phyloP scores from a whole-genome alignment of 2,888 invertebrate species.

The Osmoderma eremita region DNA sequence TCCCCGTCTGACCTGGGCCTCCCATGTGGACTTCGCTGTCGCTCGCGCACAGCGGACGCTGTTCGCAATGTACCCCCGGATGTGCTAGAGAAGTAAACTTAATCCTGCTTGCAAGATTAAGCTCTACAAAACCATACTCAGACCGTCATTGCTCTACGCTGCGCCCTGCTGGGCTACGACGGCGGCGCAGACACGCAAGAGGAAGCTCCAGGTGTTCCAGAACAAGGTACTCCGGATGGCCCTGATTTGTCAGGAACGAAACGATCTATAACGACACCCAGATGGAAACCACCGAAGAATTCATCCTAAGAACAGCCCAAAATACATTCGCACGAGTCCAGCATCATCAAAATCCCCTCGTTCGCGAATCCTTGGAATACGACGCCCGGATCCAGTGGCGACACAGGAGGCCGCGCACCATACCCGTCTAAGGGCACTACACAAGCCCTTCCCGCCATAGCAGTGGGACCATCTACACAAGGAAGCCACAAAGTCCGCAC shows the following conservation, averaged over 20 bases:
- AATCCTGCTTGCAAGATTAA: not conserved
- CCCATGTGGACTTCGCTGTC: not conserved
- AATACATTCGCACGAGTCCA: not conserved
- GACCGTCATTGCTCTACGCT: constrained; percentile 7
- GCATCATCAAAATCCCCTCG: not conserved
- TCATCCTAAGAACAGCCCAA: not conserved
- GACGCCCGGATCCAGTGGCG: not conserved
- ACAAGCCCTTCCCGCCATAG: not conserved
- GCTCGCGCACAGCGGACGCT: not conserved
- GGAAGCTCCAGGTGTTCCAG: constrained; percentile 14
- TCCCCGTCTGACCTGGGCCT: not conserved
- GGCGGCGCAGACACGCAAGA: not conserved
- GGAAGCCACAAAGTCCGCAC: not conserved
- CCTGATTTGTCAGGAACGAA: constrained; percentile 11
- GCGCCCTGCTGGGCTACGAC: not conserved
- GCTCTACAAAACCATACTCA: constrained; percentile 14
- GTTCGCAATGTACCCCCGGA: not conserved
- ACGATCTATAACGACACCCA: not conserved
- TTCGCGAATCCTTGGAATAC: not conserved
- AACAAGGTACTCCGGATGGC: constrained; percentile 9
- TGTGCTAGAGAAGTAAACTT: constrained; percentile 1
- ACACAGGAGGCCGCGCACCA: not conserved
- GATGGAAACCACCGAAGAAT: not conserved
- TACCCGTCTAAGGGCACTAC: not conserved
- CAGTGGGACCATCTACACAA: not conserved